These are phyloP conservation scores for Morone saxatilis DNA, from an alignment of 2,113 vertebrate genomes.

Conservation along the genomic window DNA sequence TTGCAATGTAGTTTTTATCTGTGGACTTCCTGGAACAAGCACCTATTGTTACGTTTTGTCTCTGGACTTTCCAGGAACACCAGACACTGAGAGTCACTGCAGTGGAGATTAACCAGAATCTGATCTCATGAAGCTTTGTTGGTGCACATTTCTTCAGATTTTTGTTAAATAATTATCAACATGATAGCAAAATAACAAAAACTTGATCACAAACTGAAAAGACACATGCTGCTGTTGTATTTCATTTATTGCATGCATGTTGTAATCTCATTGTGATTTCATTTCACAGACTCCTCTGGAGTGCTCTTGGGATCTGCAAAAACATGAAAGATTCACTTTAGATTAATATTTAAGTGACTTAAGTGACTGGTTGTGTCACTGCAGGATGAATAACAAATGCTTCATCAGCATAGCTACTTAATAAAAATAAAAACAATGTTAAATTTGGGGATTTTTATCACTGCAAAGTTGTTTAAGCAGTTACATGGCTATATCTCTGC, in stretches of 20 bases:
- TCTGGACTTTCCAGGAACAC: neutral
- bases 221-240: neutral
- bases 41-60: neutral
- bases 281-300: accelerated
- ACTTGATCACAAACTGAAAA: neutral
- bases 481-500: no score
- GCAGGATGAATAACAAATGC: no score
- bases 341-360: neutral
- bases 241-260: neutral
- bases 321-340: neutral
- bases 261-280: neutral
- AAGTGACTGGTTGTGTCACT: no score
- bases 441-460: no score
- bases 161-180: neutral
- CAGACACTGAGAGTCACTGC: neutral
- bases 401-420: no score
- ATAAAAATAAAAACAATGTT: no score
- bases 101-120: neutral
- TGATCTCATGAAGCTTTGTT: neutral
- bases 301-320: neutral
- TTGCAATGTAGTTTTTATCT: neutral
- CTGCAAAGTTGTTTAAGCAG: no score
- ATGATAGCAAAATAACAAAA: neutral
- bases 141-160: no score
- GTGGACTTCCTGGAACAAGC: slow-evolving; percentile 13